phyloP scores from a whole-genome alignment of 92 coral and sea anemone genomes.

The Palythoa caribaeorum region DNA sequence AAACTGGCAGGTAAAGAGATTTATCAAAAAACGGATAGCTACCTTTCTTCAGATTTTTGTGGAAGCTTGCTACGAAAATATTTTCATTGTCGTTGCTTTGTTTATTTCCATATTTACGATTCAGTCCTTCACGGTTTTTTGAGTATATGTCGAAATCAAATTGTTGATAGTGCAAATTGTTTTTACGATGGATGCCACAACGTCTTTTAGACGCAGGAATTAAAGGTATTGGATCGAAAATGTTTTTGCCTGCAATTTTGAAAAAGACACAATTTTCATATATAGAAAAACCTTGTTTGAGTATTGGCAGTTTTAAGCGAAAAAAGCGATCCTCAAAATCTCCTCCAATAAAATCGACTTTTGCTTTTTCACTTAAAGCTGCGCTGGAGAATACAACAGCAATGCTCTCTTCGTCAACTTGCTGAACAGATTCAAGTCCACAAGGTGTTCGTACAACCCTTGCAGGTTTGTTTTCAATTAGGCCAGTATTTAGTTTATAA shows the following conservation, averaged over 20 bases:
- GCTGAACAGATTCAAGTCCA: constrained; percentile 82
- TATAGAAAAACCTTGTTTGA: constrained; percentile 64
- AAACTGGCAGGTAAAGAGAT: constrained; percentile 10
- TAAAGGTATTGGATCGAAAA: constrained; percentile 57
- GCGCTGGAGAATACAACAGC: constrained; percentile 84
- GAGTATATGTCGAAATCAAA: constrained; percentile 83
- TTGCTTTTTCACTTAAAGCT: constrained; percentile 75
- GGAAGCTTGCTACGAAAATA: neutral
- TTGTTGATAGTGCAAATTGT: constrained; percentile 63
- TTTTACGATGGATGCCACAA: constrained; percentile 79
- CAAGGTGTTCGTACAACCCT: constrained; percentile 89
- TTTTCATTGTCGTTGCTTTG: constrained; percentile 29
- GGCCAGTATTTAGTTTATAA: constrained; percentile 61
- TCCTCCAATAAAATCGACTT: constrained; percentile 68
- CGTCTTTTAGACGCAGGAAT: constrained; percentile 69
- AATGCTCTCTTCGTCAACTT: constrained; percentile 62
- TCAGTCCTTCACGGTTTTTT: constrained; percentile 60
- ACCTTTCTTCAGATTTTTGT: neutral
- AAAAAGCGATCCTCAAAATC: constrained; percentile 91
- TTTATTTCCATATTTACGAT: neutral
- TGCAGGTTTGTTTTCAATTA: constrained; percentile 51
- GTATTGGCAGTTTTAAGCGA: constrained; percentile 77
- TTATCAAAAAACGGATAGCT: neutral
- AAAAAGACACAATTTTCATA: constrained; percentile 75
- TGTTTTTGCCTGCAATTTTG: constrained; percentile 53